These are phyloP conservation scores for Istiophorus platypterus DNA, from an alignment of 2,113 vertebrate genomes.

Conservation along the genomic window DNA sequence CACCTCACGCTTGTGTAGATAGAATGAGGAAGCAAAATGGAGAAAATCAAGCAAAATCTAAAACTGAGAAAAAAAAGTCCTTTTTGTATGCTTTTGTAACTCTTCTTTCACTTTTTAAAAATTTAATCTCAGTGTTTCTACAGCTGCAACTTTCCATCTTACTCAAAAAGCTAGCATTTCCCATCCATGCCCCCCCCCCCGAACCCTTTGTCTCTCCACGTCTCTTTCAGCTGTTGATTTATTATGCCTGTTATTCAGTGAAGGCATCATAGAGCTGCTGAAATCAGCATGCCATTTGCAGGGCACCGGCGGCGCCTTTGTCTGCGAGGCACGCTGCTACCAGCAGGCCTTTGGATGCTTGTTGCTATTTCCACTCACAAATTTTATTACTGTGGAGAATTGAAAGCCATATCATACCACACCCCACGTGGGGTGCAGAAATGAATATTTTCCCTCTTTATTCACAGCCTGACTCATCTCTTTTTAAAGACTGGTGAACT, in stretches of 20 bases:
- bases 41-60: constrained; percentile 17
- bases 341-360: constrained; percentile 74
- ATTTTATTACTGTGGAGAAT: constrained; percentile 76
- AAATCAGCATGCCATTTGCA: constrained; percentile 63
- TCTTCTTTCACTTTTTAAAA: not conserved
- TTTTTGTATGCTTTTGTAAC: not conserved
- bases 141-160: constrained; percentile 27
- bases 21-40: not conserved
- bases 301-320: constrained; percentile 59
- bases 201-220: constrained; percentile 2
- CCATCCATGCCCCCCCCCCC: not conserved
- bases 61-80: not conserved
- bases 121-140: constrained; percentile 10
- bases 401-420: constrained; percentile 71
- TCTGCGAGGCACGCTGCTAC: constrained; percentile 69
- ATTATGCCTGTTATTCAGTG: constrained; percentile 68
- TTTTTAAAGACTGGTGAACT: constrained; percentile 39
- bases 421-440: constrained; percentile 33
- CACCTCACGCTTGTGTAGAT: not conserved
- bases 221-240: constrained; percentile 70
- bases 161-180: constrained; percentile 18
- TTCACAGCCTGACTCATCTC: constrained; percentile 46
- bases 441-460: constrained; percentile 49
- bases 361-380: constrained; percentile 63
- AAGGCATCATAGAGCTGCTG: constrained; percentile 57